Evolutionary conservation across 2,113 vertebrate genomes (phyloP), one percentile per base, ranked within the genome.

Genomic region (Mastomys coucha): DNA sequence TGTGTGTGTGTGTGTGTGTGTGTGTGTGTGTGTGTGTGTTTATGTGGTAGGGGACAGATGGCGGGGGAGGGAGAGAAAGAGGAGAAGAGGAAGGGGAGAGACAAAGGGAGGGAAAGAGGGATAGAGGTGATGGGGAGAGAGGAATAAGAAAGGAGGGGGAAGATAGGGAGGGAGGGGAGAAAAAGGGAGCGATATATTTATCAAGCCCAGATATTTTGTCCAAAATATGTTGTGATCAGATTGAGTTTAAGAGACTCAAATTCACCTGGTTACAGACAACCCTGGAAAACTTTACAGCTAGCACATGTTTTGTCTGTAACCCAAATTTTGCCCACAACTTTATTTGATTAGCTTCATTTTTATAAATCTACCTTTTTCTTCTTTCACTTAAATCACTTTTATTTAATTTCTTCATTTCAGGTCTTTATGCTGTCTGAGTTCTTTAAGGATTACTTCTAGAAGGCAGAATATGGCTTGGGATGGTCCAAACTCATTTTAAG

Each of bases 171-270:
- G 33, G 36, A 19, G 16, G 3, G 65, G 28, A 12, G 7, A 19
- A 16, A n/a, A 16, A 1, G 16, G 36, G 7, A 31, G 75, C 5
- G 2, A 16, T 49, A 78, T 51, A 60, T 86, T 67, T 67, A 19
- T 65, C 53, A 96, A 67, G 36, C 11, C 16, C 56, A 67, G 76
- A 45, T 97, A 69, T 87, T 89, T 92, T 89, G 24, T n/a, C 0
- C 56, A 73, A 94, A 58, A 5, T 45, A 45, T 45, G 76, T 76
- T 65, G 95, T 31, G 17, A 22, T 28, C 1, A 36, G 56, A 70
- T 5, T 8, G 89, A 58, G 28, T 69, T 14, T 53, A 31, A 5
- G 90, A 42, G 80, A 80, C 5, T 73, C 33, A 88, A 56, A 33
- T 2, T 4, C 51, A 3, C 7, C 49, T 76, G 39, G 12, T 70